Conservation (phyloP, 2,888 invertebrate species). For the Oxytorus armatus region DNA sequence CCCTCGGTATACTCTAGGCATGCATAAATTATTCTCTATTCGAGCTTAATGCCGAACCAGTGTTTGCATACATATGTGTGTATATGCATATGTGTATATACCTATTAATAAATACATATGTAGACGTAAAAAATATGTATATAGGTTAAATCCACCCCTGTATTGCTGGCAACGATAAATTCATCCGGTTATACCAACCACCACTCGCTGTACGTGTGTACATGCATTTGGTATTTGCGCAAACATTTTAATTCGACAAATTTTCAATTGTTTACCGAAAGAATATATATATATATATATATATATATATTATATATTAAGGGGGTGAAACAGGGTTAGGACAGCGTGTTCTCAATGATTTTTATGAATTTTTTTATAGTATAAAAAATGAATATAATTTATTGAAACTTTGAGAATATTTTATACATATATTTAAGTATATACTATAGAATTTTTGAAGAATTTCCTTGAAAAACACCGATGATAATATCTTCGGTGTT, state of each 20-base stretch:
- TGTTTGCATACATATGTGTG: background rate
- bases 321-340: too few relatives aligned
- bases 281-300: slow-evolving; percentile 15
- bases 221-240: slow-evolving; percentile 3
- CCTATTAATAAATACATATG: background rate
- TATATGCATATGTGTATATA: background rate
- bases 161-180: slow-evolving; percentile 28
- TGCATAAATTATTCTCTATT: slow-evolving; percentile 57
- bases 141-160: slow-evolving; percentile 8
- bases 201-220: background rate
- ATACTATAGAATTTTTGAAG: too few relatives aligned
- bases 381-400: too few relatives aligned
- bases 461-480: too few relatives aligned
- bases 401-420: too few relatives aligned
- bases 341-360: too few relatives aligned
- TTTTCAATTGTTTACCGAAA: slow-evolving; percentile 19
- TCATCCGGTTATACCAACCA: slow-evolving; percentile 28
- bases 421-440: too few relatives aligned
- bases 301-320: too few relatives aligned
- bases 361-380: too few relatives aligned
- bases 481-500: too few relatives aligned
- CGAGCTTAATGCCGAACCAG: slow-evolving; percentile 27
- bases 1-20: slow-evolving; percentile 23
- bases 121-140: slow-evolving; percentile 7
- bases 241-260: slow-evolving; percentile 29